These are phyloP conservation scores for Mantis religiosa DNA, from an alignment of 2,888 invertebrate genomes.

Conservation along the genomic window DNA sequence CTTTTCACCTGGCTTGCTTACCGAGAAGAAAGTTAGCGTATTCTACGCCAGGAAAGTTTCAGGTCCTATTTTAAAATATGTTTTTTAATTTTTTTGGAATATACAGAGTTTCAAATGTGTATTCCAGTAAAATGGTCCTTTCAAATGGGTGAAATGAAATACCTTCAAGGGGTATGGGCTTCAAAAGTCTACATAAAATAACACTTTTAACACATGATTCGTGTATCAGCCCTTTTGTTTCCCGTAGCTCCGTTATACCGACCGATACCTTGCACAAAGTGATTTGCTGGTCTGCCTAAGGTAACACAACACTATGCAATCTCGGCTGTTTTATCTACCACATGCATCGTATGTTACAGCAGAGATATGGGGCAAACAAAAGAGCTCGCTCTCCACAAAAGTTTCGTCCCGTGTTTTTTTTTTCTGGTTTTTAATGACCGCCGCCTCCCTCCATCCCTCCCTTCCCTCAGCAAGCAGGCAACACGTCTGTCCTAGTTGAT, in stretches of 20 bases:
- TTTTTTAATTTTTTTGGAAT: too few species aligned
- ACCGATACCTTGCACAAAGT: neutral
- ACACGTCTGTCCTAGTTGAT: neutral
- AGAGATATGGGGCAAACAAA: neutral
- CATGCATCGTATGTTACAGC: neutral
- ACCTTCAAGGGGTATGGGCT: too few species aligned
- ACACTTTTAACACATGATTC: too few species aligned
- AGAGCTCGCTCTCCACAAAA: neutral
- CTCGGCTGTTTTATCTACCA: neutral
- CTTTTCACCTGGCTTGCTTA: too few species aligned
- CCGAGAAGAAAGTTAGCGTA: too few species aligned
- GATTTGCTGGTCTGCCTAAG: neutral
- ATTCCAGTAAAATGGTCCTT: too few species aligned
- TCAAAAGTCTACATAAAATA: too few species aligned
- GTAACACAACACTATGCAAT: neutral
- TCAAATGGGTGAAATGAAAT: too few species aligned
- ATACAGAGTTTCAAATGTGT: too few species aligned
- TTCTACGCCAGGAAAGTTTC: too few species aligned
- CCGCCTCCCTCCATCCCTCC: too few species aligned
- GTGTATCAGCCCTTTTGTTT: neutral
- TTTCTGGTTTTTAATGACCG: neutral
- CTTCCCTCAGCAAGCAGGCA: neutral
- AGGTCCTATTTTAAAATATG: too few species aligned
- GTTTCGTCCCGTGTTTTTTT: neutral
- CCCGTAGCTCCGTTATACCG: neutral